A percentile compares a stretch with the other conserved stretches of the same genome.
Evolutionary conservation across 2,888 invertebrate genomes (phyloP).

Genomic region (Nomada lathburiana): DNA sequence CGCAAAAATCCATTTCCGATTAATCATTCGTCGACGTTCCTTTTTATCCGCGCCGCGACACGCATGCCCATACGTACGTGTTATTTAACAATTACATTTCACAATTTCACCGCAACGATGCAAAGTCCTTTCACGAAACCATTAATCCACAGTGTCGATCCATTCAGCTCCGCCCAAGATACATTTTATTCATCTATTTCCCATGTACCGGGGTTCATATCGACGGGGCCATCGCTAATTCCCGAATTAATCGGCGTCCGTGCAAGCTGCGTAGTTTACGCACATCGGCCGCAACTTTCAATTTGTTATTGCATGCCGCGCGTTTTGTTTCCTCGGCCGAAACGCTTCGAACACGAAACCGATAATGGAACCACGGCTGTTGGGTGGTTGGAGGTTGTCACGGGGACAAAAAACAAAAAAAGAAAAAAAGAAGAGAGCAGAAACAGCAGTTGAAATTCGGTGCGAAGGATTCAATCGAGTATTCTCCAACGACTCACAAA

Average conservation of each 20-base stretch:
- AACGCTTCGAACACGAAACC: conserved; percentile 47
- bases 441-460: conserved; percentile 28
- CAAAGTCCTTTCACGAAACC: neutral
- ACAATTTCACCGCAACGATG: too few relatives aligned
- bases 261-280: conserved; percentile 44
- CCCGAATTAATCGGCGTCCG: conserved; percentile 50
- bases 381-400: neutral
- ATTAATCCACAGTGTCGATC: conserved; percentile 2
- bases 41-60: too few relatives aligned
- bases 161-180: conserved; percentile 1
- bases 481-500: conserved; percentile 27
- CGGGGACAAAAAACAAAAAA: conserved; percentile 8
- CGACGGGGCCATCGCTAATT: conserved; percentile 46
- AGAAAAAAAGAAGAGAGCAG: neutral
- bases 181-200: conserved; percentile 41
- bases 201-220: conserved; percentile 16
- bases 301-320: conserved; percentile 40
- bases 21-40: too few relatives aligned
- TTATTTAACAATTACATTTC: too few relatives aligned
- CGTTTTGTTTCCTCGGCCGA: conserved; percentile 31
- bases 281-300: conserved; percentile 37
- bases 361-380: conserved; percentile 39
- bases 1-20: too few relatives aligned
- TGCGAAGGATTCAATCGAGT: conserved; percentile 47
- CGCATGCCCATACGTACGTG: too few relatives aligned